Evolutionary conservation across 2,888 invertebrate species (phyloP), one percentile per base, ranked within the genome.

Genomic region (Nemapogon koenigi): DNA sequence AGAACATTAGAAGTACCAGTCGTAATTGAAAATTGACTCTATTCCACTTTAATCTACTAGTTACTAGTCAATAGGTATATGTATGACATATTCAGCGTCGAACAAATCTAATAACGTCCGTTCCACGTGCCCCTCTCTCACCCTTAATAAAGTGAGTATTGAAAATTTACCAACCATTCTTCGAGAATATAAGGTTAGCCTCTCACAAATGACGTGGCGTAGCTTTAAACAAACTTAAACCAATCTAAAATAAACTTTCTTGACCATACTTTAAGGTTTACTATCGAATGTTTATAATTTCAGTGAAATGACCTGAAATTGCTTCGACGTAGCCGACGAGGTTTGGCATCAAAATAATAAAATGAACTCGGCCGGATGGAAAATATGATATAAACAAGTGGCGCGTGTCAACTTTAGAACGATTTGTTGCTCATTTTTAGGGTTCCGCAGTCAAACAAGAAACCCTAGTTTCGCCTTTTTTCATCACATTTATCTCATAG

Each of bases 81-180:
- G n/a, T 33, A 33, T 33, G 33, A 19, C 17, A 32, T 54, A 53
- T 59, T 62, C 66, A 63, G n/a, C 68, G 62, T 66, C 70, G 61
- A 68, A 68, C 63, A 70, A 78, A 78, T 75, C 73, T 75, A 76
- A 78, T 78, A 78, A 73, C 62, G 63, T 56, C 73, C 58, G 64
- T 68, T 71, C 65, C 61, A 52, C 54, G 59, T 67, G 62, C 69
- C 69, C 66, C 62, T 57, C 61, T 57, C 62, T 51, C 65, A 42
- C 69, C 70, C 61, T 45, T 81, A 73, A 79, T 79, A 79, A 78
- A 79, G 78, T 70, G 71, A 65, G 71, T 76, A 81, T 80, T 79
- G 80, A 80, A 79, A 79, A 80, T 79, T 79, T 79, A 76, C 73
- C 73, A 73, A 69, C 72, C 72, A 75, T 79, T 79, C 76, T 76